Evolutionary conservation across 35 echinoderm and acorn worm species (phyloP), one percentile per base, ranked within the genome.

Genomic region (Apostichopus parvimensis): DNA sequence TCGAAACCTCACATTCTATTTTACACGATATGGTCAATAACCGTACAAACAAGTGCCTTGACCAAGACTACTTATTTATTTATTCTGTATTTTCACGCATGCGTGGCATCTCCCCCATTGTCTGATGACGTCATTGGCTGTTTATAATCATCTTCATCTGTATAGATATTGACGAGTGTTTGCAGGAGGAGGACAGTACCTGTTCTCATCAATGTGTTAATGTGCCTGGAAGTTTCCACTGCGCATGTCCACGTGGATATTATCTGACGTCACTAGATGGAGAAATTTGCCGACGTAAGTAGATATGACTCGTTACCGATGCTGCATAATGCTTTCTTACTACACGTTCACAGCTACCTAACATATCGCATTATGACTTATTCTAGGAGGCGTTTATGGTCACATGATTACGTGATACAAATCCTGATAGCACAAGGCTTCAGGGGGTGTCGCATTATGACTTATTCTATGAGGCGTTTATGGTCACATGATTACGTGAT

Each of bases 91-190:
- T 45, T 4, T 4, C 34, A 45, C 8, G 17, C 8, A 17, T 45
- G 77, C 34, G 77, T 78, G 34, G 1, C 5, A 22, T 78, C 34
- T 9, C 17, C 8, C 17, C 17, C 10, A 45, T 45, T 78, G 17
- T 78, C 17, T 78, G 5, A 45, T 78, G 34, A 18, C 5, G 77
- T 78, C 34, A 61, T 8, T 61, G 58, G 58, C 17, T 78, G 20
- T 78, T 9, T 78, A 9, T 24, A 5, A 45, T 45, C 34, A 45
- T 26, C 9, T 88, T 66, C 6, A 15, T 83, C 12, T 77, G 4
- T 94, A 73, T 55, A 98, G 96, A 98, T 77, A 91, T 95, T 13
- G 79, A 98, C 56, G 96, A 98, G 54, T 98, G 96, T 54, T 26
- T 87, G 59, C 54, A 66, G 18, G 85, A 66, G 59, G 86, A 72